Conservation (phyloP, 1,140 invertebrate species). For the Laodelphax striatellus region DNA sequence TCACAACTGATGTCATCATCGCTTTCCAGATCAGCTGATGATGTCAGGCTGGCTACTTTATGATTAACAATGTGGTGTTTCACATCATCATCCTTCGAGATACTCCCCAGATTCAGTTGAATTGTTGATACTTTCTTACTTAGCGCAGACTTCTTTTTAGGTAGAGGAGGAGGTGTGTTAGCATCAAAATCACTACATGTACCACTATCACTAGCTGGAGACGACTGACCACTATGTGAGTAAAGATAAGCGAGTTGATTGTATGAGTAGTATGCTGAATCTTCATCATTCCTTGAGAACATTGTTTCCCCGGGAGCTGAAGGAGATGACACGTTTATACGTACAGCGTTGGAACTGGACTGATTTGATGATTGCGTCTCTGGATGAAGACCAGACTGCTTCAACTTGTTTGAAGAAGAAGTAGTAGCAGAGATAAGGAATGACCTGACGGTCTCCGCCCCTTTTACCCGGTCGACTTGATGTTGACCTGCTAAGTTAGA, state of each 20-base stretch:
- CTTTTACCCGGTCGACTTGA: too few species aligned
- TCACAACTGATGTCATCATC: conserved; percentile 52
- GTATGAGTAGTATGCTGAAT: conserved; percentile 42
- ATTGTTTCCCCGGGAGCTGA: conserved; percentile 22
- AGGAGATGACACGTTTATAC: conserved; percentile 31
- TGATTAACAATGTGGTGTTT: conserved; percentile 30
- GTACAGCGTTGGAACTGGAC: conserved; percentile 29
- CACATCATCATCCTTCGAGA: neutral
- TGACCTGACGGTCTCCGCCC: too few species aligned
- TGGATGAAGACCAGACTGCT: too few species aligned
- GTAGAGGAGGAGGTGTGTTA: conserved; percentile 50
- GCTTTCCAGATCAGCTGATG: conserved; percentile 12
- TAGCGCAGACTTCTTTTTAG: conserved; percentile 38
- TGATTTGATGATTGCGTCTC: neutral
- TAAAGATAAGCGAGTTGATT: conserved; percentile 35
- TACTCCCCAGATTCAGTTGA: too few species aligned
- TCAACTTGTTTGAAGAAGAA: too few species aligned
- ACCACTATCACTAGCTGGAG: conserved; percentile 66
- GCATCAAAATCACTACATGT: conserved; percentile 69
- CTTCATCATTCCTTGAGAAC: conserved; percentile 16
- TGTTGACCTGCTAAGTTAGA: too few species aligned
- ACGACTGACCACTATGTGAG: conserved; percentile 47
- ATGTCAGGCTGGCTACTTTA: neutral
- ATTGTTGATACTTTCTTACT: too few species aligned
- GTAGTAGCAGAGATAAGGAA: too few species aligned